Evolutionary conservation across 2,113 vertebrate species (phyloP), one percentile per base, ranked within the genome.

Genomic region (Lycaon pictus): DNA sequence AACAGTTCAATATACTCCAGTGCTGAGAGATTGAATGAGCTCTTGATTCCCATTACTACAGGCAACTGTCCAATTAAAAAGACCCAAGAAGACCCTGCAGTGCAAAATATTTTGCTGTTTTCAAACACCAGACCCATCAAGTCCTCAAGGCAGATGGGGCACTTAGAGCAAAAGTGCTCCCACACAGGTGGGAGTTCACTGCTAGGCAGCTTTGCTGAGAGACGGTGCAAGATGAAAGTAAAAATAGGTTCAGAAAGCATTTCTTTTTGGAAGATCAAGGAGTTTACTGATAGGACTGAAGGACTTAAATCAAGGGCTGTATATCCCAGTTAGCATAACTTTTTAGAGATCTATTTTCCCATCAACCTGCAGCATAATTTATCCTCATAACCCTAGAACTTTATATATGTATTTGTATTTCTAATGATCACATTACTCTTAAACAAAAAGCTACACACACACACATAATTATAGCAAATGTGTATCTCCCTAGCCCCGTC

Each of bases 71-170:
- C 90, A 84, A 97, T 97, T 97, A 96, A 96, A 95, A 97, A 95
- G 72, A 86, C 11, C 63, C 92, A 81, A 93, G 95, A 95, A 97
- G 63, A 97, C 92, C 95, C 60, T 76, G 93, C 51, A 81, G 96
- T 96, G 74, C 90, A 93, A 85, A 96, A 96, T 90, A 93, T 98
- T 98, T 97, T 90, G 77, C 83, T 79, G 92, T 92, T 97, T 94
- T 87, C n/a, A 96, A 96, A 48, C 96, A 85, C 83, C 35, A 74
- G 93, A 88, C 92, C 86, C 92, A 56, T 90, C n/a, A 77, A 63
- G n/a, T 80, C 81, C 85, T 35, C n/a, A 11, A 88, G 90, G 88
- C 65, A 71, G 87, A 48, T 25, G 77, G 80, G 43, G 60, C 53
- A 86, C 83, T 89, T 60, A 35, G 48, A 88, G 35, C 86, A 86